Base-by-base conservation (phyloP, 92 coral and sea anemone species). In the Heliopora coerulea region DNA sequence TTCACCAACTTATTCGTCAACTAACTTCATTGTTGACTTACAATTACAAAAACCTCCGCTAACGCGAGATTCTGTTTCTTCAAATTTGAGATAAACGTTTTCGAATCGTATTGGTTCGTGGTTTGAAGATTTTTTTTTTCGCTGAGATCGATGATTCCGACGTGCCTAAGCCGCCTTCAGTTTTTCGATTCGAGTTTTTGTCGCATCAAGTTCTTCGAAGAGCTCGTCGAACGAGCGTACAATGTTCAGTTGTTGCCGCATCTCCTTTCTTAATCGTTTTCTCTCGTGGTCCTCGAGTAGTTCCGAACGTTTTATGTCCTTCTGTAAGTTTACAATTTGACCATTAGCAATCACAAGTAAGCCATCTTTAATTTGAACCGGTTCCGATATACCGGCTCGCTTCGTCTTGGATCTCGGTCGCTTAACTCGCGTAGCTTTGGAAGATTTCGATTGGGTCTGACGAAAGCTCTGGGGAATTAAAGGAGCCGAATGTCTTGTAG, bases 341-440 rank as follows among this genome's bases (percentile, higher is more conserved):
- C 74, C 74, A 28, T 67, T 67, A 12, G 74, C 58, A 67, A 67
- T 67, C 18, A 67, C 74, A 23, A 67, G 59, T 42, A 67, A 52
- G 7, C 74, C 74, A 19, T 67, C 74, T 17, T 49, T 67, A 31
- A 67, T 67, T 8, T 67, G 59, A 21, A 49, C 74, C 11, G 57
- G 34, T 12, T 44, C 57, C 8, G 58, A 67, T n/a, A 21, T 26
- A 1, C 13, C 19, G 25, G 15, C 27, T 10, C 8, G 37, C 40
- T 46, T 67, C 46, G 29, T 29, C 40, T 15, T 44, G n/a, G 19
- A 14, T 17, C 72, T 24, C 35, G 14, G 31, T 20, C 32, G 58
- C 14, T 49, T 46, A 12, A 39, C 21, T 19, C 15, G 33, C 21
- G 39, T 49, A 6, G 9, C 25, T 67, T 49, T 34, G 6, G 58